Conservation (phyloP, 2,888 invertebrate species). For the Rhaphigaster nebulosa region DNA sequence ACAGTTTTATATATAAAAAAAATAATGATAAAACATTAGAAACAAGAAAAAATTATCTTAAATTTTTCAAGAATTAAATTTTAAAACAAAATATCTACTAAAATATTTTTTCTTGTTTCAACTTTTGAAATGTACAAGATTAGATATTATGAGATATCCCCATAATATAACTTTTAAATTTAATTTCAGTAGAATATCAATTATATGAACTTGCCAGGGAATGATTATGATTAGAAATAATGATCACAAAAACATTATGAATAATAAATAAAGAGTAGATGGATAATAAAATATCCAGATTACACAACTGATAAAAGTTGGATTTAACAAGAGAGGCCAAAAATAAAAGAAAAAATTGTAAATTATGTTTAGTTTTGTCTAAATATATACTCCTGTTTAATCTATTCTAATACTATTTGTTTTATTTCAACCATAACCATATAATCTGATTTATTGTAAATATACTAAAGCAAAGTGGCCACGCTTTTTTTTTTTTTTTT, state of each 20-base stretch:
- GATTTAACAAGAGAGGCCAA: not conserved
- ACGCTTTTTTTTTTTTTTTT: too few species aligned
- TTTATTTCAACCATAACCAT: too few species aligned
- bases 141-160: not conserved
- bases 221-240: not conserved
- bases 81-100: not conserved
- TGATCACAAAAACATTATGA: not conserved
- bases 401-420: too few species aligned
- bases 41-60: constrained; percentile 3
- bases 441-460: too few species aligned
- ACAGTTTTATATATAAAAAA: constrained; percentile 36
- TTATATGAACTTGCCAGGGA: not conserved
- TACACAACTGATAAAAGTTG: not conserved
- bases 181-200: not conserved
- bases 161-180: not conserved
- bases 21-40: not conserved
- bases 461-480: too few species aligned
- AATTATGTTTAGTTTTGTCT: too few species aligned
- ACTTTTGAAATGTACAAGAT: not conserved
- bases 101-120: constrained; percentile 10
- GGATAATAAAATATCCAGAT: not conserved
- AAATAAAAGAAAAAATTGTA: not conserved
- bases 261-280: not conserved
- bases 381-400: too few species aligned
- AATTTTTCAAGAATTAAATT: not conserved